Evolutionary conservation across 2,888 invertebrate genomes (phyloP), one percentile per base, ranked within the genome.

Genomic region (Aricia artaxerxes): DNA sequence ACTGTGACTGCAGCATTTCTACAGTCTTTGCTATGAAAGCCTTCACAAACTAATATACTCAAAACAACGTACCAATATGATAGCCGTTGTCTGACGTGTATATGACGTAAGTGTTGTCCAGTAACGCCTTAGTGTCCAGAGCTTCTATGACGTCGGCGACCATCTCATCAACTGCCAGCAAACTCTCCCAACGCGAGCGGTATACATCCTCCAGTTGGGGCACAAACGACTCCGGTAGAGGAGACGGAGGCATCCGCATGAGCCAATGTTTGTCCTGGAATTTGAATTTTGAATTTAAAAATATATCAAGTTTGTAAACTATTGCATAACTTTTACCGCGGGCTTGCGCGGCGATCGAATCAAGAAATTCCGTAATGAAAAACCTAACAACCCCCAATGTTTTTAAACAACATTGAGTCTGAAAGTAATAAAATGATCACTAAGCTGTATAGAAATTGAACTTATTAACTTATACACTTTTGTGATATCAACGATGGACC

Each of bases 41-140:
- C 44, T 44, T 44, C 1, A 44, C 7, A 44, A 35, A 35, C 16
- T n/a, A 60, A n/a, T 60, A 60, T n/a, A 60, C 60, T 60, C 6
- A 64, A 64, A 11, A 11, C 31, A 69, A 81, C 82, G 16, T 61
- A 97, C 97, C 98, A 83, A 98, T 94, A 91, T 99, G 98, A 90
- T 97, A 99, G 38, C 98, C 98, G 91, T 98, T 98, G 87, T 99
- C 98, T 0, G 98, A 98, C 0, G 98, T 97, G 85, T 96, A 98
- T 78, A 98, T 95, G 0, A 98, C 87, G 85, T 97, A 98, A 0
- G 98, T 98, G 83, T 97, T 95, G 0, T 97, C 92, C 5, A 98
- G 85, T 1, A 96, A 81, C 1, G 93, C 88, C 1, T 90, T 89
- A 0, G 87, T 85, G 57, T 95, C 91, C 40, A 98, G 87, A 0